Base-by-base conservation (phyloP, 2,113 vertebrate species). In the Emydocephalus ijimae region DNA sequence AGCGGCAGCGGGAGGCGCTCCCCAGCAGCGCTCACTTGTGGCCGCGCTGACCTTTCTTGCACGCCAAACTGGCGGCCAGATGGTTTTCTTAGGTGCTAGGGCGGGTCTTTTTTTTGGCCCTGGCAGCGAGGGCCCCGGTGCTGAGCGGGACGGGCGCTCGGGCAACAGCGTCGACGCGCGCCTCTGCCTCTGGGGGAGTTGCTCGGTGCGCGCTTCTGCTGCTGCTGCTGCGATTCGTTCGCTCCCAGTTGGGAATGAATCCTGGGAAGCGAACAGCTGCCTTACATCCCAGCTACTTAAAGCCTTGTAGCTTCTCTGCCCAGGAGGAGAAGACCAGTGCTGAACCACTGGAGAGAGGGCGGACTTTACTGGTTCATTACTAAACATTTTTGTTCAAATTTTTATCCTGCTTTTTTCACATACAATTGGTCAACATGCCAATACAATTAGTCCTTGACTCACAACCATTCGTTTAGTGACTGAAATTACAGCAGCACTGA, bases 61-160 rank as follows among this genome's bases (percentile, higher is more conserved):
- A 56, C 4, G 21, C 89, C 39, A 64, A 86, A 91, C 93, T 93
- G 64, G 95, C 89, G 91, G 92, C 29, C 92, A 61, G 89, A 23
- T 92, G 91, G 59, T 93, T 87, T 24, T 26, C 48, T 24, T 14
- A 24, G 21, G 45, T 10, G 52, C 24, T 10, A 11, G 45, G 54
- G 90, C 39, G 2, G 11, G 81, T 45, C 54, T 26, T 29, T 26
- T 2, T 39, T 12, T 39, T 11, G 61, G 57, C 4, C 26, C 29
- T 50, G n/a, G 89, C 89, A 89, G 0, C 10, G 48, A 64, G n/a
- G 55, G 24, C 43, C 6, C 52, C 6, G 48, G 85, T n/a, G 3
- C 26, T 3, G 45, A 45, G 45, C 14, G 24, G 26, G 34, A 81
- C 29, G 15, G 18, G 18, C 6, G 26, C n/a, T 59, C 14, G 10